These are phyloP conservation scores for Sapajus apella DNA, from an alignment of 2,113 vertebrate species.

Conservation along the genomic window DNA sequence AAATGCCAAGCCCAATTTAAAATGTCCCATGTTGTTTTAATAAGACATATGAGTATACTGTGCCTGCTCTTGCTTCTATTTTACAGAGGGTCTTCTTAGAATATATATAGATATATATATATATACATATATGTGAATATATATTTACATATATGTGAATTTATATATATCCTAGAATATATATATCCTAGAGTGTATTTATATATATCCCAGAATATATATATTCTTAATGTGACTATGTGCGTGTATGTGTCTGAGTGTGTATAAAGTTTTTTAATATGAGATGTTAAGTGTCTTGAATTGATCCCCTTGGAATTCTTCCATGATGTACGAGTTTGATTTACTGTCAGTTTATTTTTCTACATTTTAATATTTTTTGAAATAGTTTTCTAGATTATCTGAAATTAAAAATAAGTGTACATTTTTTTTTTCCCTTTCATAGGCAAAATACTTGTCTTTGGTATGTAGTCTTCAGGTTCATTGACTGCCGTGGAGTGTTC, in stretches of 20 bases:
- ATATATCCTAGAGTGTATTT: neutral
- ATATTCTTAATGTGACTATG: too few relatives aligned
- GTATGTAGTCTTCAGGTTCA: neutral
- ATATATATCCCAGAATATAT: neutral
- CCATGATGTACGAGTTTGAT: neutral
- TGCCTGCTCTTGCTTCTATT: neutral
- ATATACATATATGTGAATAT: neutral
- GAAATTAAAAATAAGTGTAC: neutral
- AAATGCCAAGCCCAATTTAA: conserved; percentile 23
- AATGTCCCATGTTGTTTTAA: conserved; percentile 17
- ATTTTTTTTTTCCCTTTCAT: neutral
- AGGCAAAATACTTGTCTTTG: neutral
- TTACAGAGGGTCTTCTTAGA: neutral
- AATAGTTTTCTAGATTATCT: neutral
- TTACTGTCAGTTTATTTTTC: conserved; percentile 30
- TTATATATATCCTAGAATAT: neutral
- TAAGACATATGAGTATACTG: neutral
- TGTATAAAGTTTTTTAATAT: neutral
- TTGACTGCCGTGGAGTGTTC: neutral
- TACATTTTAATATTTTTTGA: neutral
- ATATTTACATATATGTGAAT: neutral
- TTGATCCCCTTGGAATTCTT: neutral
- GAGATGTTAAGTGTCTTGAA: neutral
- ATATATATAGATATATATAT: neutral
- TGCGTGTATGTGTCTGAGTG: neutral